A percentile compares a stretch with the other conserved stretches of the same genome.
Conservation (phyloP, 1,140 invertebrate species). For the Conus ventricosus region DNA sequence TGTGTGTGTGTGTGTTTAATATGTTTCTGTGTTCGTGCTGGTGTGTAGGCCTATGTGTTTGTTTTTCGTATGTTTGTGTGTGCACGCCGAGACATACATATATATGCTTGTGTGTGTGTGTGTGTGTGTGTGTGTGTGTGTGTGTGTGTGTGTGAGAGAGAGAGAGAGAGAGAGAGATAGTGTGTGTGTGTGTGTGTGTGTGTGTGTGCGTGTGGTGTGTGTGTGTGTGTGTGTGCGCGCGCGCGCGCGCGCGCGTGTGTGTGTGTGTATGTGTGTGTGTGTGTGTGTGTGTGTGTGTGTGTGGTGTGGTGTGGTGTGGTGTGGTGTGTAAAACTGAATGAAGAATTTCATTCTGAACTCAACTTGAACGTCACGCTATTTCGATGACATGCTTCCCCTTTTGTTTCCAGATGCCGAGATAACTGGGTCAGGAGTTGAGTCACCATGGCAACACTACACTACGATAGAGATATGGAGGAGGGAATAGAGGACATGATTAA, state of each 20-base stretch:
- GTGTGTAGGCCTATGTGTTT: too few species aligned
- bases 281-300: background rate
- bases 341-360: too few species aligned
- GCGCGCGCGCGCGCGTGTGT: conserved; percentile 22
- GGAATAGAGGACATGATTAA: conserved; percentile 99
- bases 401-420: background rate
- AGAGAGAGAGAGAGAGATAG: too few species aligned
- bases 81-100: background rate
- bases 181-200: conserved; percentile 1
- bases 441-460: conserved; percentile 12
- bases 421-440: background rate
- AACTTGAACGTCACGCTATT: too few species aligned
- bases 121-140: too few species aligned
- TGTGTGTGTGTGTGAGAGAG: conserved; percentile 7
- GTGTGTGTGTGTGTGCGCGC: background rate
- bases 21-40: too few species aligned
- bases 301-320: background rate
- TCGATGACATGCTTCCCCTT: too few species aligned
- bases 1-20: too few species aligned
- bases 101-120: too few species aligned
- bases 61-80: too few species aligned
- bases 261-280: conserved; percentile 1
- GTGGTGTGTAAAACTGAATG: background rate
- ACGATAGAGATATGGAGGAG: conserved; percentile 97
- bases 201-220: background rate